These are phyloP conservation scores for Trachelus stipa DNA, from an alignment of 2,888 invertebrate genomes.

Conservation along the genomic window DNA sequence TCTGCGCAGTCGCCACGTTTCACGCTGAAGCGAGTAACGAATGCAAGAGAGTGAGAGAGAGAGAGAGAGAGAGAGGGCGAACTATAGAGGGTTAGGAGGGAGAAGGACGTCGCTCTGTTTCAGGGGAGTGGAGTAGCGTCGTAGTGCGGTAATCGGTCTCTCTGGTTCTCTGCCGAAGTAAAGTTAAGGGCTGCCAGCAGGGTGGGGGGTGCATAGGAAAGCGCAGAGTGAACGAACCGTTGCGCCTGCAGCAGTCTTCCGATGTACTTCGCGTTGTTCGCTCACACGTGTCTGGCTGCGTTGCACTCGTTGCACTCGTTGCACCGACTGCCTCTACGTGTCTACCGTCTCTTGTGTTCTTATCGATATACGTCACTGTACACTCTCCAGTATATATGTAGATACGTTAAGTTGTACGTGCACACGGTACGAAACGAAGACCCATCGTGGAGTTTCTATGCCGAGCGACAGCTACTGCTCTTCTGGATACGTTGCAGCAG, in stretches of 20 bases:
- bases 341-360: neutral
- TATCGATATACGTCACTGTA: neutral
- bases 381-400: neutral
- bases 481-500: neutral
- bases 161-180: conserved; percentile 17
- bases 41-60: conserved; percentile 11
- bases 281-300: conserved; percentile 13
- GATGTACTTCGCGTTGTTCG: conserved; percentile 52
- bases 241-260: conserved; percentile 50
- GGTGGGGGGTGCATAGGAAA: conserved; percentile 38
- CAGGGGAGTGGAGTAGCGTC: conserved; percentile 12
- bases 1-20: conserved; percentile 2
- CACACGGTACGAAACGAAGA: neutral
- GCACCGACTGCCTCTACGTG: neutral
- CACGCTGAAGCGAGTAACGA: conserved; percentile 11
- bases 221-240: conserved; percentile 26
- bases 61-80: neutral
- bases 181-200: conserved; percentile 30
- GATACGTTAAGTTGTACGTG: neutral
- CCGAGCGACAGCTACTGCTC: neutral
- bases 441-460: neutral
- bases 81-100: neutral
- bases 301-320: conserved; percentile 7
- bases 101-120: neutral
- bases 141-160: conserved; percentile 38